Conservation (phyloP, 2,113 vertebrate species). For the Ibidorhyncha struthersii region DNA sequence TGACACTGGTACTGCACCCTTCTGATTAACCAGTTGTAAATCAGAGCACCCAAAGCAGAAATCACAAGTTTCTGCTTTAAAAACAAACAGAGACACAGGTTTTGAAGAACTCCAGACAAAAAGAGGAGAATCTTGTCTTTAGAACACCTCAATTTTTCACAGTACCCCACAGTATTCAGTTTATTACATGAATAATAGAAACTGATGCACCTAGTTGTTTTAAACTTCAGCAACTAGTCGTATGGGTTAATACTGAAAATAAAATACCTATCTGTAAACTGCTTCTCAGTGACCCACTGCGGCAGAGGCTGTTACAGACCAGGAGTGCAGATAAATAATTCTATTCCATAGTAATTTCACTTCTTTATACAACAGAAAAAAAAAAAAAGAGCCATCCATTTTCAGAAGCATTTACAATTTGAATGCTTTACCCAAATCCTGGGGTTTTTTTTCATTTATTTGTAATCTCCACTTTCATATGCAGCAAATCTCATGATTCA, state of each 20-base stretch:
- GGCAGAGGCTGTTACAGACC: not conserved
- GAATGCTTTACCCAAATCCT: not conserved
- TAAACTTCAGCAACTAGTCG: not conserved
- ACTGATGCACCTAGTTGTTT: not conserved
- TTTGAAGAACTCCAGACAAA: not conserved
- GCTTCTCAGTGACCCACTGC: not conserved
- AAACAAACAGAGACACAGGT: not conserved
- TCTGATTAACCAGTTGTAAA: not conserved
- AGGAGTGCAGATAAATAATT: not conserved
- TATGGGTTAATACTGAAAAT: not conserved
- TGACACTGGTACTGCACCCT: not conserved
- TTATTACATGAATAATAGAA: not conserved
- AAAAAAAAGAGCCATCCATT: not conserved
- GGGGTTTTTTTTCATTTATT: not conserved
- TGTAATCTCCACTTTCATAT: not conserved
- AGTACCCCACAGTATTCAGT: not conserved
- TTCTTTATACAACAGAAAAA: not conserved
- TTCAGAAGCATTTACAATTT: not conserved
- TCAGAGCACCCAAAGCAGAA: not conserved
- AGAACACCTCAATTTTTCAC: not conserved
- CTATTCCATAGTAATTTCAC: not conserved
- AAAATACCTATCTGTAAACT: not conserved
- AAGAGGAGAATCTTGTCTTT: not conserved
- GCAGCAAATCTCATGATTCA: not conserved
- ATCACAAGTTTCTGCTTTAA: not conserved